Conservation (phyloP, 2,888 invertebrate species). For the Meloe dianella region DNA sequence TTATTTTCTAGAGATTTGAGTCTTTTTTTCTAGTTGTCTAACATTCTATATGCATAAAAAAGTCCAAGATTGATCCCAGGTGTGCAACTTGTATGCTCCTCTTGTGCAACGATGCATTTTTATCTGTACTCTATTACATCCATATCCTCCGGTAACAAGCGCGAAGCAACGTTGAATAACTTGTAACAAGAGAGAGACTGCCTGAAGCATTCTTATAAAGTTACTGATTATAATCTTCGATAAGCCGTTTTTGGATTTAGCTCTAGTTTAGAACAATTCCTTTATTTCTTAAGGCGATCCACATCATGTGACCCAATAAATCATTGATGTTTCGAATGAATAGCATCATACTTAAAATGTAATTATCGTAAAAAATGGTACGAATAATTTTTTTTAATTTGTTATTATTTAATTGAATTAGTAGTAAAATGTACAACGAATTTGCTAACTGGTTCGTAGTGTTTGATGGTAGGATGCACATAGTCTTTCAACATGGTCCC, state of each 20-base stretch:
- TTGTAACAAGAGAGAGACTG: background rate
- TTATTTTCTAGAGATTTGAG: background rate
- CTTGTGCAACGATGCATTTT: conserved; percentile 6
- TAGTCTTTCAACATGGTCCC: background rate
- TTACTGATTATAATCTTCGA: conserved; percentile 16
- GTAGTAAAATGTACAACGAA: background rate
- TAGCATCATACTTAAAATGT: background rate
- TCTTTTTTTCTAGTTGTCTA: background rate
- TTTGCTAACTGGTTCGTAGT: background rate
- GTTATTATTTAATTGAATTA: background rate
- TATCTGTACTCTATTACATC: conserved; percentile 13
- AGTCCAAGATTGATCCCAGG: background rate
- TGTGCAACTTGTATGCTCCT: background rate
- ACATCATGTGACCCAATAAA: background rate
- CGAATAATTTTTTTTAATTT: background rate
- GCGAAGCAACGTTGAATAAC: background rate
- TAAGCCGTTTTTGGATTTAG: background rate
- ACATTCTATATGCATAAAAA: background rate
- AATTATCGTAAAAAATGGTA: background rate
- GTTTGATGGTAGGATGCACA: background rate
- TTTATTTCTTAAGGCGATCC: background rate
- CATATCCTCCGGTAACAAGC: conserved; percentile 15
- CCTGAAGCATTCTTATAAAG: conserved; percentile 1
- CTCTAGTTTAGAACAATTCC: background rate
- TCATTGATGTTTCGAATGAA: background rate